Evolutionary conservation across 2,113 vertebrate genomes (phyloP), one percentile per base, ranked within the genome.

Genomic region (Xiphophorus couchianus): DNA sequence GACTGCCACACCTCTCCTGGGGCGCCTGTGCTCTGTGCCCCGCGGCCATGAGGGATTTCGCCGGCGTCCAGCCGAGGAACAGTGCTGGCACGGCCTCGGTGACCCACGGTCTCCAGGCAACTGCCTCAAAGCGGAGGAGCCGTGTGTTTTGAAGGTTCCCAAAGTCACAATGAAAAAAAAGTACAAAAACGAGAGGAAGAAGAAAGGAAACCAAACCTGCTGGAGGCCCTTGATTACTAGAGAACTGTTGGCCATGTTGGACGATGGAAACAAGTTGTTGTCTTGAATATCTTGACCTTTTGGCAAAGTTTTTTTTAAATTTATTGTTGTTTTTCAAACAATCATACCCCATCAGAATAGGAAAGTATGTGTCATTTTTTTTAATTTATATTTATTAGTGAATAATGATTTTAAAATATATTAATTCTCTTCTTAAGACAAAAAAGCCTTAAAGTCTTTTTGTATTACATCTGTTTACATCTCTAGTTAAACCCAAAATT

Each of bases 31-130:
- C 87, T 78, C 81, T 74, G 62, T 84, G 82, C 86, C 88, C 85
- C 71, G 73, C 69, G 84, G 85, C 78, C 82, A 39, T n/a, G 62
- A 82, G 88, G 88, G 89, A 86, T 86, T 92, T 86, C 86, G 88
- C 86, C 81, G 54, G 79, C 74, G 29, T 84, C 85, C 84, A 81
- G 81, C 84, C 66, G 71, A 82, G 78, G 70, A 42, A 73, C 83
- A 60, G 77, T 54, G 74, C 86, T 89, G 88, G 86, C 84, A 84
- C 51, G 48, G 89, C 90, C 91, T 91, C 88, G 70, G 64, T 90
- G 85, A 93, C 87, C 91, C 88, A 78, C 28, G 39, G 90, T 93
- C 87, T 88, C 90, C 89, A 86, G 88, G 90, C 92, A 92, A 93
- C 91, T 77, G 73, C 78, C 77, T 78, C 66, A 3, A 61, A 86